These are phyloP conservation scores for Eulemur rufifrons DNA, from an alignment of 2,113 vertebrate genomes.

Conservation along the genomic window DNA sequence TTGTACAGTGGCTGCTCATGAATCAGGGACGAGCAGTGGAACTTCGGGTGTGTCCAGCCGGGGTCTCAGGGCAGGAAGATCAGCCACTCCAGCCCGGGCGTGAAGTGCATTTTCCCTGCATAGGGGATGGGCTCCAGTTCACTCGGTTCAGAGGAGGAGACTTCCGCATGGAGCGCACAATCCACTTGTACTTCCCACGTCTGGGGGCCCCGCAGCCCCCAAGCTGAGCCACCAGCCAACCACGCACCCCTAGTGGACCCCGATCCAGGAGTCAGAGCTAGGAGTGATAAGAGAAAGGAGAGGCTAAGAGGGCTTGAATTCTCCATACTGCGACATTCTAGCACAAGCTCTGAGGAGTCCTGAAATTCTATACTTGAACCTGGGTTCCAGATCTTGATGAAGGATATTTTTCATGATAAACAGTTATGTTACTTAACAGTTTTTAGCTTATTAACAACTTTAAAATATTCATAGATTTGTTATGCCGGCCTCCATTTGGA, in stretches of 20 bases:
- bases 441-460: neutral
- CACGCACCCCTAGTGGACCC: slow-evolving; percentile 5
- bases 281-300: neutral
- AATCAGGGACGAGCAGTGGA: slow-evolving; percentile 69
- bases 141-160: slow-evolving; percentile 52
- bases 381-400: neutral
- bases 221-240: neutral
- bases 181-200: slow-evolving; percentile 72
- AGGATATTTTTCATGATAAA: neutral
- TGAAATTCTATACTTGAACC: neutral
- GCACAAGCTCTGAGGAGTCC: neutral
- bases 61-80: slow-evolving; percentile 83
- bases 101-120: slow-evolving; percentile 87
- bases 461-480: neutral
- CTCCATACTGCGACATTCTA: neutral
- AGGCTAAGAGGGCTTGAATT: neutral
- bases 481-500: neutral
- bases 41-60: slow-evolving; percentile 84
- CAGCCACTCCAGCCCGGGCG: slow-evolving; percentile 89
- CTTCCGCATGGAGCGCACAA: slow-evolving; percentile 71
- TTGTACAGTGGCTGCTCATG: slow-evolving; percentile 86
- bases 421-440: neutral
- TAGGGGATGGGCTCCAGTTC: slow-evolving; percentile 91
- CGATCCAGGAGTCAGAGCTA: neutral
- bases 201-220: slow-evolving; percentile 55